Percentiles rank a stretch among this genome's conserved stretches.
Conservation (phyloP, 2,888 invertebrate genomes). For the Mactromeris polynyma region DNA sequence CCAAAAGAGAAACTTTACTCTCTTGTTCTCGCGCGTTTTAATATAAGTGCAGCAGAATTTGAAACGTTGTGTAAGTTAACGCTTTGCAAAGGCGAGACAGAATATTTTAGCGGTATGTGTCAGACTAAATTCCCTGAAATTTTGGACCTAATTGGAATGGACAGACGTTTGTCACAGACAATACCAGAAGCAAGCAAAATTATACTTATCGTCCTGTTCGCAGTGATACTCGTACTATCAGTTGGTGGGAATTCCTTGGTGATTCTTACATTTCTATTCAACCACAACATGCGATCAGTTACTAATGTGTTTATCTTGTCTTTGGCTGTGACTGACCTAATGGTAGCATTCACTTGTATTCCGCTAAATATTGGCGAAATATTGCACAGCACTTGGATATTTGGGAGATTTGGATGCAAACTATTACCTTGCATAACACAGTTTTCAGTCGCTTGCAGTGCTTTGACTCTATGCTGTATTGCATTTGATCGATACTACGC, state of each 20-base stretch:
- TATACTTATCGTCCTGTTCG: slow-evolving; percentile 62
- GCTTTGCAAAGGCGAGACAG: neutral
- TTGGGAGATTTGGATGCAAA: slow-evolving; percentile 75
- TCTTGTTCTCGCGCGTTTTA: neutral
- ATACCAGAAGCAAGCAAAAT: slow-evolving; percentile 62
- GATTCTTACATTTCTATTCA: slow-evolving; percentile 72
- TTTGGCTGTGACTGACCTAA: slow-evolving; percentile 77
- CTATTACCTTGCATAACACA: slow-evolving; percentile 73
- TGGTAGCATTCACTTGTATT: slow-evolving; percentile 72
- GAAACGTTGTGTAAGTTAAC: neutral
- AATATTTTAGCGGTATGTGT: slow-evolving; percentile 1
- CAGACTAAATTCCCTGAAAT: slow-evolving; percentile 13
- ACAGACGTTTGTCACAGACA: slow-evolving; percentile 34
- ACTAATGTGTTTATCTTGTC: slow-evolving; percentile 80
- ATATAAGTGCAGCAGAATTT: neutral
- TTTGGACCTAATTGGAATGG: slow-evolving; percentile 30
- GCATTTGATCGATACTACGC: slow-evolving; percentile 80
- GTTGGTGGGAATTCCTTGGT: slow-evolving; percentile 76
- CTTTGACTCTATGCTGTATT: slow-evolving; percentile 78
- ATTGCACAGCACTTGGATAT: slow-evolving; percentile 67
- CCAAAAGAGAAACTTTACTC: neutral
- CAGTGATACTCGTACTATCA: slow-evolving; percentile 68
- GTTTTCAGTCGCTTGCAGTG: slow-evolving; percentile 74
- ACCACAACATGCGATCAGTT: slow-evolving; percentile 76
- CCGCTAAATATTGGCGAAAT: slow-evolving; percentile 73